Base-by-base conservation (phyloP, 1,140 invertebrate species). In the Bombus haemorrhoidalis region DNA sequence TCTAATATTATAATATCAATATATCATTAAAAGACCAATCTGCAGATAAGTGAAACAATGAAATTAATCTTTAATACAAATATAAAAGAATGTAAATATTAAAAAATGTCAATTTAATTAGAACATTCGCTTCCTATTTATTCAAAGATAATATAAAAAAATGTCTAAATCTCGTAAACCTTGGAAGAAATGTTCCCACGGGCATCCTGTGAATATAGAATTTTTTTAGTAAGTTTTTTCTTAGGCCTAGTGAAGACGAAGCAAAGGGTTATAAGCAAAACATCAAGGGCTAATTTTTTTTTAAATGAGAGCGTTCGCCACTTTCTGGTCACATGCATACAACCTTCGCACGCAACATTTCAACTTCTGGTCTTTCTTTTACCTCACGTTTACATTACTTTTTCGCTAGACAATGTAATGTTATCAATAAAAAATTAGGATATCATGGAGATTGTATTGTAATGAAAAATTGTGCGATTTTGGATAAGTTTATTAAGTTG, bases 171-270 rank as follows among this genome's bases (percentile, higher is more conserved):
- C 64, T 83, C 37, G 18, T 83, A 41, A 78, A 79, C 59, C n/a
- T 53, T n/a, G 53, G 41, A 64, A 28, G 68, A 53, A 39, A 53
- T 25, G 37, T 88, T 91, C 90, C 90, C 90, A 91, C 90, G 86
- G 81, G 53, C 59, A 64, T 78, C 73, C 41, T 78, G 43, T 68
- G 87, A 88, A 87, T 83, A 87, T 88, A 91, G 74, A 41, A 68
- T 62, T 90, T 91, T 71, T 91, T 90, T 57, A 53, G 75, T 53
- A 66, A 71, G 75, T 85, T 87, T 77, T 87, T 87, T 85, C 80
- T 88, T 43, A 34, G 18, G 68, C 37, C 73, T 43, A 57, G 43
- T 28, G 18, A 74, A 77, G 83, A 71, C n/a, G 64, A 69, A 34
- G 74, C 47, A 87, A 89, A 90, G 89, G 88, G 88, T 90, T 84